phyloP scores from a whole-genome alignment of 2,113 vertebrate genomes.

The Marmota monax region DNA sequence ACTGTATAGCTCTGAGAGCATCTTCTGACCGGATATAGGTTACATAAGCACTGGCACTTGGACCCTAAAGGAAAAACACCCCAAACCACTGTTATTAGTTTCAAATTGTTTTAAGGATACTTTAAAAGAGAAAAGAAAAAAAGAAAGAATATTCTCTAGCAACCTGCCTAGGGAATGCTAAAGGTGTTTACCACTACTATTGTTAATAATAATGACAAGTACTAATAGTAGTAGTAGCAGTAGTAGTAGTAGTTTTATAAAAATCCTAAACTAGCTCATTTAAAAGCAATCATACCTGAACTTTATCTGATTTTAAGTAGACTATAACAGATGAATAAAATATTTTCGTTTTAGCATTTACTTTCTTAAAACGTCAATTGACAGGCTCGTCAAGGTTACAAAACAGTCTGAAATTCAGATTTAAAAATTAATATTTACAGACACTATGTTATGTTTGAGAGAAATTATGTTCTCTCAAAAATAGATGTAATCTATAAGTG shows the following conservation, averaged over 20 bases:
- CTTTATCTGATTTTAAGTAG: constrained; percentile 59
- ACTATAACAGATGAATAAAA: constrained; percentile 44
- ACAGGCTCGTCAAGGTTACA: constrained; percentile 37
- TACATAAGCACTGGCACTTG: constrained; percentile 99
- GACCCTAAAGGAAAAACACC: constrained; percentile 91
- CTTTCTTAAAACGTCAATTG: constrained; percentile 38
- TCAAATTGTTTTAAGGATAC: constrained; percentile 44
- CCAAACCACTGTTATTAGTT: neutral
- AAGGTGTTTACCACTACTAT: constrained; percentile 34
- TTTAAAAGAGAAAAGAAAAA: neutral
- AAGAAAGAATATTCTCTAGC: neutral
- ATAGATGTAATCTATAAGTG: neutral
- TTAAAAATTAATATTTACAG: constrained; percentile 46
- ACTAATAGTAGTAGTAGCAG: constrained; percentile 11
- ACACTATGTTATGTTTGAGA: neutral
- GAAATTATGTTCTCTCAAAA: constrained; percentile 58
- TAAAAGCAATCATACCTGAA: constrained; percentile 50
- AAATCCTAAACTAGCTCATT: neutral
- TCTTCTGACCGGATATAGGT: constrained; percentile 99
- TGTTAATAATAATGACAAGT: constrained; percentile 56
- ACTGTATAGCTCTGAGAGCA: constrained; percentile 99
- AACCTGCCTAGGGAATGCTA: constrained; percentile 59
- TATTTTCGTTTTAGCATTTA: neutral
- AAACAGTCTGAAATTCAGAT: constrained; percentile 50
- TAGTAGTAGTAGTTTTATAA: neutral